Evolutionary conservation across 2,888 invertebrate species (phyloP).

Genomic region (Apamea sordens): DNA sequence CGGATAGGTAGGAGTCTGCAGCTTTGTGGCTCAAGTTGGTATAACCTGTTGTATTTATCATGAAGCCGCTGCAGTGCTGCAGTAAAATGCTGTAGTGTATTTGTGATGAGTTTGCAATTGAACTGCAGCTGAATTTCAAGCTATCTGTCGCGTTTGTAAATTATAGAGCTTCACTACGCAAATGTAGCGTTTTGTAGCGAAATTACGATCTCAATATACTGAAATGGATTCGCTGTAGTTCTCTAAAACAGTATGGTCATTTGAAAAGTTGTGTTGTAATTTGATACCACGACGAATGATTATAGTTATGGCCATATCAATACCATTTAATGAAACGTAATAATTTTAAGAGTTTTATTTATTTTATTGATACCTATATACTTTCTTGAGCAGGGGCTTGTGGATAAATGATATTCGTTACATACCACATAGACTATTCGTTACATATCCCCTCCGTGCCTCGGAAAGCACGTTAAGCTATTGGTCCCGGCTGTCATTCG

Average conservation of each 20-base stretch:
- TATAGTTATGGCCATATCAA: neutral
- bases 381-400: neutral
- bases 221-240: constrained; percentile 14
- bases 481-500: neutral
- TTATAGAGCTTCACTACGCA: constrained; percentile 27
- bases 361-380: neutral
- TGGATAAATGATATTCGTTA: neutral
- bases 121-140: constrained; percentile 31
- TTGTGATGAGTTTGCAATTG: constrained; percentile 48
- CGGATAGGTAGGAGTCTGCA: constrained; percentile 59
- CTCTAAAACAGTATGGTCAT: constrained; percentile 21
- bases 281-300: neutral
- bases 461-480: neutral
- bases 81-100: constrained; percentile 26
- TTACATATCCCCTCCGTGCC: neutral
- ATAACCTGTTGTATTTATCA: constrained; percentile 53
- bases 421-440: too few relatives aligned
- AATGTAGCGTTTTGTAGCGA: constrained; percentile 43
- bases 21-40: constrained; percentile 54
- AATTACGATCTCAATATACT: constrained; percentile 30
- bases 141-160: constrained; percentile 40
- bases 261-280: neutral
- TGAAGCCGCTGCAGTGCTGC: constrained; percentile 40
- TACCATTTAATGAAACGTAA: neutral
- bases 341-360: neutral